These are phyloP conservation scores for Ondatra zibethicus DNA, from an alignment of 2,113 vertebrate genomes.

Conservation along the genomic window DNA sequence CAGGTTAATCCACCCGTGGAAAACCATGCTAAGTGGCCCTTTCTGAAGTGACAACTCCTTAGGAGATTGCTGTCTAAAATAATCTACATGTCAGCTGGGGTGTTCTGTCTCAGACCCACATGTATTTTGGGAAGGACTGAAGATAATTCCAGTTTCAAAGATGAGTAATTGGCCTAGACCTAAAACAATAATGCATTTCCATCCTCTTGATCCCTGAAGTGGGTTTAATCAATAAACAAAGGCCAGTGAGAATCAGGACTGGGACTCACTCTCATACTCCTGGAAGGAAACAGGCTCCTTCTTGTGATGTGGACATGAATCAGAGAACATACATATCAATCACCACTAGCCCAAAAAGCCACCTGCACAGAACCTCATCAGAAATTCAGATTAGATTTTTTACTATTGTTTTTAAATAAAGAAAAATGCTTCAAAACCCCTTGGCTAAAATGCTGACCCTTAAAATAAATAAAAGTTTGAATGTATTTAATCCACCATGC, in stretches of 20 bases:
- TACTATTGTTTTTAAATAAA: conserved; percentile 37
- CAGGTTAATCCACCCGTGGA: not conserved
- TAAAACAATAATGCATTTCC: not conserved
- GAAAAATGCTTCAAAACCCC: conserved; percentile 7
- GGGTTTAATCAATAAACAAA: not conserved
- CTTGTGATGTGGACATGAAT: not conserved
- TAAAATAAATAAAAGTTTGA: not conserved
- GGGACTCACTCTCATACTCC: not conserved
- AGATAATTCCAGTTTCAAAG: not conserved
- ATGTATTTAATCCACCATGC: not conserved
- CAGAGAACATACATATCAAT: not conserved
- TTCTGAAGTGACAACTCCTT: not conserved
- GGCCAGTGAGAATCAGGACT: not conserved
- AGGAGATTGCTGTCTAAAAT: not conserved
- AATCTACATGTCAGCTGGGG: not conserved
- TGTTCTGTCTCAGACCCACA: not conserved
- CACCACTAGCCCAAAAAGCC: not conserved
- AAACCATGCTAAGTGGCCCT: not conserved
- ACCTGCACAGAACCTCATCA: not conserved
- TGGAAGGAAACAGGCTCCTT: not conserved
- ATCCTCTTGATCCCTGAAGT: not conserved
- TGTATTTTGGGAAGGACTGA: not conserved
- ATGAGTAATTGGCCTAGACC: not conserved
- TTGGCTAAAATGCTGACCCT: conserved; percentile 11
- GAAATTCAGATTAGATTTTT: not conserved